Evolutionary conservation across 2,888 invertebrate genomes (phyloP).

Genomic region (Andrena flavipes): DNA sequence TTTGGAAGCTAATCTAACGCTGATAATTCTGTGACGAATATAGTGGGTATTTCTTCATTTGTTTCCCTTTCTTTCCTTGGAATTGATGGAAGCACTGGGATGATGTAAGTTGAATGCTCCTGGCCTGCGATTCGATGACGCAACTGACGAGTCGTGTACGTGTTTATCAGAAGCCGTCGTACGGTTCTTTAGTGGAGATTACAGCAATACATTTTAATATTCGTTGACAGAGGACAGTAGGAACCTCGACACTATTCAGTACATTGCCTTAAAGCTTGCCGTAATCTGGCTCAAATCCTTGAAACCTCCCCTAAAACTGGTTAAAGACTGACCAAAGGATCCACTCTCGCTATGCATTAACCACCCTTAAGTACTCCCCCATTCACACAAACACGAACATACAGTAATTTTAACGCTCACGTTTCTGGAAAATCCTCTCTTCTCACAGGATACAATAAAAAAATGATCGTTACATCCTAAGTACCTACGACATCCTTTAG

Average conservation of each 20-base stretch:
- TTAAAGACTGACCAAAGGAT: neutral
- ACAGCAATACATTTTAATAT: no score
- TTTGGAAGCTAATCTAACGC: conserved; percentile 10
- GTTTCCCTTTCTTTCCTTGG: neutral
- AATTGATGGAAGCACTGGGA: conserved; percentile 11
- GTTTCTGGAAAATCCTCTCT: no score
- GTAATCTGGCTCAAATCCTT: no score
- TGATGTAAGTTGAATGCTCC: conserved; percentile 2
- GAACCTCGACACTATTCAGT: no score
- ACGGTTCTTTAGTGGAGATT: no score
- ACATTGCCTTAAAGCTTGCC: no score
- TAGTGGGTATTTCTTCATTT: neutral
- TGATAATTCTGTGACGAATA: conserved; percentile 23
- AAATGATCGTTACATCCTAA: no score
- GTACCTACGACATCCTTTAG: no score
- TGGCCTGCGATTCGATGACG: neutral
- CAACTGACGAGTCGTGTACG: neutral
- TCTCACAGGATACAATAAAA: no score
- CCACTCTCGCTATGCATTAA: neutral
- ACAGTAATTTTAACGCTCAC: no score
- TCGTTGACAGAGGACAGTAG: no score
- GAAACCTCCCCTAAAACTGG: neutral
- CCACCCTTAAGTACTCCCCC: neutral
- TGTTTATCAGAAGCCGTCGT: no score
- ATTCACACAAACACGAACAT: neutral